Base-by-base conservation (phyloP, 2,113 vertebrate genomes). In the Poecilia latipinna region DNA sequence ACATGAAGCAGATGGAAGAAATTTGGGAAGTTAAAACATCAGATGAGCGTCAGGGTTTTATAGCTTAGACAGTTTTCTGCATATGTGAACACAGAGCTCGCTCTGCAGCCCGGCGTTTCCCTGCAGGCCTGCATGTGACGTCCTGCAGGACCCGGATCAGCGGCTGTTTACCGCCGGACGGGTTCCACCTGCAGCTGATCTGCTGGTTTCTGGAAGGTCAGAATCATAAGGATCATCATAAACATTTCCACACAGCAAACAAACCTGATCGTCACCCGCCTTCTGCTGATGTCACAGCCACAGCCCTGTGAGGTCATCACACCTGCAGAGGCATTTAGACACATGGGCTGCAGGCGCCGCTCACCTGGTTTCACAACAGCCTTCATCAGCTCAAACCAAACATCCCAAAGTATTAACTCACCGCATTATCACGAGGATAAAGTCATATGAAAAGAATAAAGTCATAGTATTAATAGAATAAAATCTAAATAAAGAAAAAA, bases 161-260 rank as follows among this genome's bases (percentile, higher is more conserved):
- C 33, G 66, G 60, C 54, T 72, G 82, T 68, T 77, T 77, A 60
- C 74, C 33, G 33, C 64, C 2, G n/a, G 22, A 68, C 12, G 32
- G 70, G 54, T 35, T 35, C 48, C 22, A 22, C 33, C 48, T 5
- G 44, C 1, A 12, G 48, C 7, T 12, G 12, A 39, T 28, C 62
- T 33, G 68, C 35, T 24, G 57, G 65, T 64, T 42, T 29, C 13
- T 26, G 3, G 37, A 19, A 78, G 51, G 69, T 78, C 71, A 64
- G 37, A 28, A 29, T 61, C n/a, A 6, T 4, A 13, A 32, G 1
- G 5, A 37, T 48, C 37, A 35, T 1, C 7, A 54, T 17, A 39
- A 61, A 0, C 33, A 0, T 26, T 8, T 61, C 11, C n/a, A 39
- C 22, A 76, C 31, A 64, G 35, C 19, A 78, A 78, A 67, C 64